These are phyloP conservation scores for Lithophane leautieri DNA, from an alignment of 2,888 invertebrate species.

Conservation along the genomic window DNA sequence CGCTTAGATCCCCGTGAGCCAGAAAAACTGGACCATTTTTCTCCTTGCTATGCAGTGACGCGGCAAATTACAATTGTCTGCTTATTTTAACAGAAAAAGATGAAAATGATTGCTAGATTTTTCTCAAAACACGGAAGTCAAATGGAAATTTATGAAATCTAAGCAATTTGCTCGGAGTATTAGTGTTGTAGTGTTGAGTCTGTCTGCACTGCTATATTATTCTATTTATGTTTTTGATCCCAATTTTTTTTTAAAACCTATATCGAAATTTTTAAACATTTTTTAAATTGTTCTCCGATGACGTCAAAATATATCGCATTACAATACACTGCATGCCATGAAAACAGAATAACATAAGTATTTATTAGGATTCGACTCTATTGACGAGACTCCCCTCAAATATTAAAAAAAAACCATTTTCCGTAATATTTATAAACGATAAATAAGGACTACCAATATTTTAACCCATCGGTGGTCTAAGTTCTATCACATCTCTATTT, in stretches of 20 bases:
- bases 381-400: not conserved
- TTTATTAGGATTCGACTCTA: not conserved
- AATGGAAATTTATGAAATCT: slow-evolving; percentile 19
- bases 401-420: not conserved
- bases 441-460: slow-evolving; percentile 28
- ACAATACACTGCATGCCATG: not conserved
- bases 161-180: not conserved
- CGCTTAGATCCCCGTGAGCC: slow-evolving; percentile 76
- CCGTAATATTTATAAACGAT: not conserved
- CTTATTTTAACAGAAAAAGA: slow-evolving; percentile 65
- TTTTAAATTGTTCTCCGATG: not conserved
- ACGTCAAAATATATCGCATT: not conserved
- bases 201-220: not conserved
- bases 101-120: slow-evolving; percentile 55
- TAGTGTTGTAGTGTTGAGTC: not conserved
- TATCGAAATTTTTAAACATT: not conserved
- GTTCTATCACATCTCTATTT: slow-evolving; percentile 24
- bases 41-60: slow-evolving; percentile 77
- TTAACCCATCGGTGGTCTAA: slow-evolving; percentile 25
- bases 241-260: not conserved
- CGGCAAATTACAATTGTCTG: slow-evolving; percentile 84
- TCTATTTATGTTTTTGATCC: not conserved
- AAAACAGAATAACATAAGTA: not conserved
- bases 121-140: slow-evolving; percentile 29
- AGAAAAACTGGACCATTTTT: slow-evolving; percentile 79